Percentiles rank a stretch among this genome's conserved stretches.
These are phyloP conservation scores for Thamnophis elegans DNA, from an alignment of 2,797 vertebrate genomes.

Conservation along the genomic window DNA sequence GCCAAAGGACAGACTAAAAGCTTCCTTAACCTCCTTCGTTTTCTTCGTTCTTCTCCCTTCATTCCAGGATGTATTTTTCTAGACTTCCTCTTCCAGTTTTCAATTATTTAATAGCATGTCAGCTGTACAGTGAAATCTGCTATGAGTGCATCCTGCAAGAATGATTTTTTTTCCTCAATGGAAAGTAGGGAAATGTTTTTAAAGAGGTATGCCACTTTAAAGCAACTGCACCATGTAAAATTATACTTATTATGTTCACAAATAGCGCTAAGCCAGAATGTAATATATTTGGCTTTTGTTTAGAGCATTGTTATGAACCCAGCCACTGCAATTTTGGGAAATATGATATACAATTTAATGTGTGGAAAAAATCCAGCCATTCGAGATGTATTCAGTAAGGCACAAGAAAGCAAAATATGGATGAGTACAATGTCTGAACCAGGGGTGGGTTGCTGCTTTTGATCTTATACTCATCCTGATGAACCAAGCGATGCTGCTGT, in stretches of 20 bases:
- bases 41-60: slow-evolving; percentile 72
- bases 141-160: slow-evolving; percentile 51
- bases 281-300: neutral
- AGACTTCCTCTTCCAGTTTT: slow-evolving; percentile 61
- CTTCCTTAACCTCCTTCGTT: slow-evolving; percentile 75
- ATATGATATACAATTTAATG: neutral
- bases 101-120: slow-evolving; percentile 76
- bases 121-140: slow-evolving; percentile 60
- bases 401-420: neutral
- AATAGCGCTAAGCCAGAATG: neutral
- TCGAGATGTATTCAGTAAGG: neutral
- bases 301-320: neutral
- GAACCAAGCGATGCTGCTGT: neutral
- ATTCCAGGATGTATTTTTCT: slow-evolving; percentile 47
- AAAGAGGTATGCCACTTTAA: slow-evolving; percentile 19
- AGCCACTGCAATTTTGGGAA: neutral
- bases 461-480: neutral
- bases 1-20: slow-evolving; percentile 78
- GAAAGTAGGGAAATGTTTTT: slow-evolving; percentile 24
- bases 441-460: too few species aligned
- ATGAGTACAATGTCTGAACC: neutral
- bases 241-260: neutral
- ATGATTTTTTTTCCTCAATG: slow-evolving; percentile 37
- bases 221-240: neutral
- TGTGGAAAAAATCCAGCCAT: neutral